A percentile compares a stretch with the other conserved stretches of the same genome.
Evolutionary conservation across 2,113 vertebrate genomes (phyloP).

Genomic region (Melierax canorus): DNA sequence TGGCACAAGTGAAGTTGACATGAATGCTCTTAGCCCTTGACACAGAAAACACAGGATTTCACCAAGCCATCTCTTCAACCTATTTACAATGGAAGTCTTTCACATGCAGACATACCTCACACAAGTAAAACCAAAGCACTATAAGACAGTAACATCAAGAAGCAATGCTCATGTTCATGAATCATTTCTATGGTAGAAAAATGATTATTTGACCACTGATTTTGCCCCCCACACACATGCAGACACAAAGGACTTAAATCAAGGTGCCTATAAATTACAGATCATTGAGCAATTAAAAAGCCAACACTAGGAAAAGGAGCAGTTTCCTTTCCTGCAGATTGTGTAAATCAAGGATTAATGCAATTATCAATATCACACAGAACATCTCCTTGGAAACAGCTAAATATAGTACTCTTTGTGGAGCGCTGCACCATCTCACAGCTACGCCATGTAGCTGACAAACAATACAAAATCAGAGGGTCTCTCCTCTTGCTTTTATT

Average conservation of each 20-base stretch:
- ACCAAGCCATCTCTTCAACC: neutral
- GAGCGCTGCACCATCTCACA: conserved; percentile 46
- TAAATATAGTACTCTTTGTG: conserved; percentile 66
- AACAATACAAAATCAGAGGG: conserved; percentile 30
- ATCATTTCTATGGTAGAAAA: neutral
- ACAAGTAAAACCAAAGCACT: neutral
- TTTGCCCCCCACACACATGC: neutral
- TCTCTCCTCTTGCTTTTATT: neutral
- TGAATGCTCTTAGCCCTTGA: neutral
- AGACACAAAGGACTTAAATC: neutral
- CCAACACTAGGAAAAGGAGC: conserved; percentile 48
- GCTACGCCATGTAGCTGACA: conserved; percentile 53
- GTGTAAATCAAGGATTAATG: conserved; percentile 70
- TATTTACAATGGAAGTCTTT: neutral
- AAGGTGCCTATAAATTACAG: conserved; percentile 4
- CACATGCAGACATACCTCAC: neutral
- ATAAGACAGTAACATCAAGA: neutral
- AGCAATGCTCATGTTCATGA: neutral
- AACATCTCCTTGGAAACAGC: conserved; percentile 74
- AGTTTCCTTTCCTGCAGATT: conserved; percentile 46
- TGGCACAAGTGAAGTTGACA: neutral
- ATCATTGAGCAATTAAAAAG: conserved; percentile 29
- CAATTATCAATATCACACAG: conserved; percentile 71
- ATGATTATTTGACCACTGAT: neutral
- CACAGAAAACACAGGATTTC: neutral